A percentile compares a stretch with the other conserved stretches of the same genome.
Conservation (phyloP, 2,113 vertebrate species). For the Camelus dromedarius region DNA sequence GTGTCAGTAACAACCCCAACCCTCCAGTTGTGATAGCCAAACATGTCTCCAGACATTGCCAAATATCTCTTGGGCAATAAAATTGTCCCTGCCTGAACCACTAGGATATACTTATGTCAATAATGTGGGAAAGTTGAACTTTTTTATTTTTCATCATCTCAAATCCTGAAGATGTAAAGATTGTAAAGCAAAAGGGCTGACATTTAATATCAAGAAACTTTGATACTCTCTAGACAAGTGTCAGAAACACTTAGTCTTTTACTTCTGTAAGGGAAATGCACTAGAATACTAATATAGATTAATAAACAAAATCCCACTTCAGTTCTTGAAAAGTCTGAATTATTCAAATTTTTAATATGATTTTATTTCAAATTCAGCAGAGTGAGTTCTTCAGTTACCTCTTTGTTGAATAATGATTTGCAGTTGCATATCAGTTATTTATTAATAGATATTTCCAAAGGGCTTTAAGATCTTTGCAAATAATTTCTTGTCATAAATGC, state of each 20-base stretch:
- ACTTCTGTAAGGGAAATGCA: constrained; percentile 28
- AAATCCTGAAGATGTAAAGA: constrained; percentile 7
- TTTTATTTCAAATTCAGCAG: constrained; percentile 53
- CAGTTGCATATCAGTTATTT: not conserved
- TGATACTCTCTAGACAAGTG: constrained; percentile 40
- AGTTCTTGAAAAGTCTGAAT: constrained; percentile 49
- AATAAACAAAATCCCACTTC: constrained; percentile 46
- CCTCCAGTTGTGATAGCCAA: not conserved
- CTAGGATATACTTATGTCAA: constrained; percentile 24
- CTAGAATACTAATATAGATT: not conserved
- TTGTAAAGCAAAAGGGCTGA: not conserved
- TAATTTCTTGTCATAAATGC: not conserved
- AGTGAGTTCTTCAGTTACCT: constrained; percentile 22
- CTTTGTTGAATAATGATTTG: constrained; percentile 52
- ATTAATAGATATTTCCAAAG: constrained; percentile 51
- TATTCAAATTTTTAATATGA: constrained; percentile 15
- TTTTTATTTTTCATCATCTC: constrained; percentile 10
- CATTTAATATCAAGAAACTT: constrained; percentile 48
- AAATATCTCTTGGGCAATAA: not conserved
- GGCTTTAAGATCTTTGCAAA: constrained; percentile 33
- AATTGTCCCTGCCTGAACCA: not conserved
- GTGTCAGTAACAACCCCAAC: not conserved
- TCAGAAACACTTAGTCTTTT: constrained; percentile 32
- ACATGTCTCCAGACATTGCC: not conserved
- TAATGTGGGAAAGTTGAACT: not conserved